A percentile compares a stretch with the other conserved stretches of the same genome.
Evolutionary conservation across 2,888 invertebrate genomes (phyloP).

Genomic region (Magallana nippona): DNA sequence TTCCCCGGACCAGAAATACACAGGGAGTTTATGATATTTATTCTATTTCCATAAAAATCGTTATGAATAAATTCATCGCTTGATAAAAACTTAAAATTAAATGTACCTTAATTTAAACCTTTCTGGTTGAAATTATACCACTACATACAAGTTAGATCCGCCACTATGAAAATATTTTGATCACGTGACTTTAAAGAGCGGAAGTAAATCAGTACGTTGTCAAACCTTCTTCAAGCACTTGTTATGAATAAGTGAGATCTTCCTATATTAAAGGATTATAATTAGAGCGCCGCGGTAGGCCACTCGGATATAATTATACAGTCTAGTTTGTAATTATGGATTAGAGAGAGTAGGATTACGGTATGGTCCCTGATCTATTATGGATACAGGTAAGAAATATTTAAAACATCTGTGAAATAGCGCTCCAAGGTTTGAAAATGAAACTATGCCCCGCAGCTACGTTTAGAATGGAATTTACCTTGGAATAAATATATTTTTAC

Average conservation of each 20-base stretch:
- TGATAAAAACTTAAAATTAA: too few species aligned
- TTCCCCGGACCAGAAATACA: too few species aligned
- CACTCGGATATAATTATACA: slow-evolving; percentile 11
- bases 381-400: slow-evolving; percentile 1
- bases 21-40: too few species aligned
- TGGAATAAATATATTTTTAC: background rate
- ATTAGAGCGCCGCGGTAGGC: slow-evolving; percentile 4
- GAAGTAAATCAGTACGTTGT: slow-evolving; percentile 21
- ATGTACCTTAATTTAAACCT: too few species aligned
- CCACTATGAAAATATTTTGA: slow-evolving; percentile 9
- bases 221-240: background rate
- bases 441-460: too few species aligned
- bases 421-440: too few species aligned
- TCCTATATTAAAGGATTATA: background rate
- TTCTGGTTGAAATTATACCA: too few species aligned
- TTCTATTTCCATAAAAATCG: too few species aligned
- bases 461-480: background rate
- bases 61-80: too few species aligned
- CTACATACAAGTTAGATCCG: background rate
- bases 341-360: background rate
- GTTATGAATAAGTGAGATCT: background rate
- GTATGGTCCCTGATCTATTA: background rate
- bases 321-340: background rate
- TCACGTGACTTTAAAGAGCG: slow-evolving; percentile 3
- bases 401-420: background rate